A percentile compares a stretch with the other conserved stretches of the same genome.
phyloP scores from a whole-genome alignment of 2,113 vertebrate genomes.

The Eupsittula cactorum region DNA sequence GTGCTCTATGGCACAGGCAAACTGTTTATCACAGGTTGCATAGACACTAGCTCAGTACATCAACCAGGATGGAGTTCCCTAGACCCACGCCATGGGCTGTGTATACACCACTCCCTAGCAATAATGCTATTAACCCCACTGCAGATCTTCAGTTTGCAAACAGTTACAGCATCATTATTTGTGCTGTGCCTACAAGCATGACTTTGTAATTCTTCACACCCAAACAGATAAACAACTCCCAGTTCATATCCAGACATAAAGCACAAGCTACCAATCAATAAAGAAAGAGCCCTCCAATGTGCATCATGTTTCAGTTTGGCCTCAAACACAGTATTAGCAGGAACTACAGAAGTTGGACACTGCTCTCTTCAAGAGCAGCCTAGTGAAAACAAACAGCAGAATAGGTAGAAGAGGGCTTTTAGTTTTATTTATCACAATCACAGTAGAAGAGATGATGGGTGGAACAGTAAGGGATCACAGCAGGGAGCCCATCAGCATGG shows the following conservation, averaged over 20 bases:
- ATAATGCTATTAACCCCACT: neutral
- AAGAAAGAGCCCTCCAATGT: neutral
- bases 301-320: neutral
- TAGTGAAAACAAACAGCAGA: neutral
- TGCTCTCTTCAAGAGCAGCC: neutral
- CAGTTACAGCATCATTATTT: neutral
- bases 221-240: neutral
- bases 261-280: neutral
- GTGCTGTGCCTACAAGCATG: neutral
- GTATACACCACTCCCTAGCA: neutral
- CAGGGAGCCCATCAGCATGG: neutral
- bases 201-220: neutral
- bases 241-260: neutral
- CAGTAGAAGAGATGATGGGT: neutral
- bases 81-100: neutral
- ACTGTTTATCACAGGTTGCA: neutral
- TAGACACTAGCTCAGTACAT: neutral
- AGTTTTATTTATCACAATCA: neutral
- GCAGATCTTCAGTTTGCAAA: neutral
- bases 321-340: neutral
- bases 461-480: neutral
- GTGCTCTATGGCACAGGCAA: neutral
- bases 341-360: neutral
- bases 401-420: neutral
- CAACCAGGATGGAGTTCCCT: neutral